A percentile compares a stretch with the other conserved stretches of the same genome.
Conservation (phyloP, 2,113 vertebrate species). For the Gyps fulvus region DNA sequence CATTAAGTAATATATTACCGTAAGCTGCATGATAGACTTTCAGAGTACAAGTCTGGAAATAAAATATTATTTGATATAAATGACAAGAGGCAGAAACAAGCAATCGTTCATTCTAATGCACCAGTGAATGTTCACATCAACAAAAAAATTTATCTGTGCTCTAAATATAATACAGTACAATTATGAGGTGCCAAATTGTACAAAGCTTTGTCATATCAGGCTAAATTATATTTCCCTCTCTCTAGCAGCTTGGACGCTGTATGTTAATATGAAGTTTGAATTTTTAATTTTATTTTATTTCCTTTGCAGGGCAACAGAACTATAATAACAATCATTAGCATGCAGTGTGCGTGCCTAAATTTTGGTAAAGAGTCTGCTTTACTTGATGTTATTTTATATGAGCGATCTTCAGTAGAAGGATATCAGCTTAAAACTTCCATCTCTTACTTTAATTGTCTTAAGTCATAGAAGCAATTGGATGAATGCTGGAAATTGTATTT, state of each 20-base stretch:
- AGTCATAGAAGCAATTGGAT: not conserved
- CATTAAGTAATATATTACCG: not conserved
- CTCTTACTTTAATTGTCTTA: not conserved
- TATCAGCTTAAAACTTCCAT: not conserved
- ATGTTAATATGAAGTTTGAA: not conserved
- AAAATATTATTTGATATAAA: not conserved
- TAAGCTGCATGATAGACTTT: not conserved
- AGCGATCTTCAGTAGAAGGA: not conserved
- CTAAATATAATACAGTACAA: not conserved
- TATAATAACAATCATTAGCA: not conserved
- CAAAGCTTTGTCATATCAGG: not conserved
- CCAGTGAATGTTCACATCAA: not conserved
- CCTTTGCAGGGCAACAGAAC: not conserved
- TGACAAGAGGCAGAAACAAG: not conserved
- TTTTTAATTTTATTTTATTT: not conserved
- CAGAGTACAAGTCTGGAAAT: not conserved
- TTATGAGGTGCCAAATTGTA: not conserved
- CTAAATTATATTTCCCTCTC: not conserved
- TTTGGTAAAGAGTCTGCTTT: not conserved
- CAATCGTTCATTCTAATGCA: accelerated
- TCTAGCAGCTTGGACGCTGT: not conserved
- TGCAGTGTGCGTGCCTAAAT: not conserved
- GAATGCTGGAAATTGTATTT: not conserved
- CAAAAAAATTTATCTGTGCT: not conserved
- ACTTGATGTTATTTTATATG: not conserved